Percentiles rank a stretch among this genome's conserved stretches.
These are phyloP conservation scores for Loris lydekkerianus DNA, from an alignment of 2,797 vertebrate species.

Conservation along the genomic window DNA sequence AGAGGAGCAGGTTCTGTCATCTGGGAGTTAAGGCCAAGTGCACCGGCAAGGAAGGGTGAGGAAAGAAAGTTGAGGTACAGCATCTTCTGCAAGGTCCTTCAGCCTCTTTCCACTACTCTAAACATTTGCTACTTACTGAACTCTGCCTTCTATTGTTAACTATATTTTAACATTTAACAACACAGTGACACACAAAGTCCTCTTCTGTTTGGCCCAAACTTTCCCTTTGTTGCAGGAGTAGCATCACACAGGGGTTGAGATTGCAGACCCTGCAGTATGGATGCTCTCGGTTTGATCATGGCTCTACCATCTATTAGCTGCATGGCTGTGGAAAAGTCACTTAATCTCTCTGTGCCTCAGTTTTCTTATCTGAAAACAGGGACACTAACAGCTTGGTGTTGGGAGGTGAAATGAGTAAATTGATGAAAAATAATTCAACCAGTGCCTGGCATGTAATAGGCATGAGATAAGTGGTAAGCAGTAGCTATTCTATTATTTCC, in stretches of 20 bases:
- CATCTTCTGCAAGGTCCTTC: background rate
- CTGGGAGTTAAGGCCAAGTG: background rate
- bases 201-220: background rate
- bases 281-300: background rate
- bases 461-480: background rate
- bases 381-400: background rate
- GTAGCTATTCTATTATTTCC: background rate
- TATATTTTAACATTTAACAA: background rate
- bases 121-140: constrained; percentile 50
- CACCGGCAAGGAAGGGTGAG: background rate
- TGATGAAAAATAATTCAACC: background rate
- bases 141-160: background rate
- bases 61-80: background rate
- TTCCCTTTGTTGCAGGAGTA: background rate
- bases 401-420: background rate
- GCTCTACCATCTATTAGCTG: background rate
- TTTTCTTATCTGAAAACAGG: constrained; percentile 36
- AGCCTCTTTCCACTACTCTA: background rate
- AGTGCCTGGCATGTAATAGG: background rate
- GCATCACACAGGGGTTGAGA: background rate
- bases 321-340: background rate
- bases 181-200: background rate
- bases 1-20: background rate
- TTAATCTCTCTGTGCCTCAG: background rate
- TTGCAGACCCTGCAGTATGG: background rate